Base-by-base conservation (phyloP, 2,888 invertebrate species). In the Chydorus sphaericus region DNA sequence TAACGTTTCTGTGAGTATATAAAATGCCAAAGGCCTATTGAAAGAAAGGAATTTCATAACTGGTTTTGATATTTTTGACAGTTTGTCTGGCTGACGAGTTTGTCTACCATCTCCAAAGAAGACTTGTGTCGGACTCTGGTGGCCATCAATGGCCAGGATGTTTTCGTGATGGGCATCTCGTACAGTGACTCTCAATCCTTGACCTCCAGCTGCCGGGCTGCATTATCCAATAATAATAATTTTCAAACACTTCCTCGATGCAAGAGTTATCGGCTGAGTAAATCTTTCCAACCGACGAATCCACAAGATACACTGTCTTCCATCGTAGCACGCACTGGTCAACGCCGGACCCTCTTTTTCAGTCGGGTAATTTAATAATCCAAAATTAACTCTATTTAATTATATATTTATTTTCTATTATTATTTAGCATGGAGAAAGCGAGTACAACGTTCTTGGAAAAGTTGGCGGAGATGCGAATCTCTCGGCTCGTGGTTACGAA, bases 401-500 rank as follows among this genome's bases (percentile, higher is more conserved):
- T 16, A 44, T 11, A n/a, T 48, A n/a, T 48, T 8, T 20, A 48
- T n/a, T 38, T 2, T 14, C 26, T 18, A 28, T 4, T 23, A 18
- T 54, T 50, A n/a, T 69, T 4, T 69, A 89, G 87, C 93, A 94
- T 69, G 93, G 93, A 2, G 93, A 94, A 70, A 90, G 89, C 67
- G 85, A 88, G 65, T 88, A 84, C 76, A 94, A 94, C 70, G 80
- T 89, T 3, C 72, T 86, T 14, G 93, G 92, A 0, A 79, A 87
- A 59, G 88, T 94, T 63, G 94, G 93, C 0, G 93, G 93, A 2
- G 89, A 94, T 69, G 83, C 91, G 11, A 79, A 81, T 23, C 73
- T 94, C 39, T 91, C 91, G 8, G 77, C 83, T 0, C 78, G 89
- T 23, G 93, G 93, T 1, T 73, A 80, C 63, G 73, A 80, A 67